Evolutionary conservation across 1,140 invertebrate species (phyloP), one percentile per base, ranked within the genome.

Genomic region (Drusus annulatus): DNA sequence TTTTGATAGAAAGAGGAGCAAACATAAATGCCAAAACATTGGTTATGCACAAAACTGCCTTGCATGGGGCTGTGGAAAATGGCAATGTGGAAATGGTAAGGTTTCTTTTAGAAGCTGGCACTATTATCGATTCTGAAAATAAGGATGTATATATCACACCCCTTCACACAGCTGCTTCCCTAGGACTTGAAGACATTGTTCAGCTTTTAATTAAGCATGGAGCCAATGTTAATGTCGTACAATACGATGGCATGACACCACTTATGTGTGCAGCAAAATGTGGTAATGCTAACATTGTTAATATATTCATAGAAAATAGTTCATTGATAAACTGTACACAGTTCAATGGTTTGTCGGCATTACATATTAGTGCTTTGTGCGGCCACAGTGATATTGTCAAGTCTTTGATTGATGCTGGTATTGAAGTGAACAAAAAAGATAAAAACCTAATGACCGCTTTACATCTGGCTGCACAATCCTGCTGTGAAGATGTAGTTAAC

Each of bases 391-490:
- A 8, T 17, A 58, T 58, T 58, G 13, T 17, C 1, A 58, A 21
- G 21, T 58, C 13, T 58, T 19, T 58, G 4, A 58, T 58, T 5
- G 4, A 58, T 19, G 21, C 7, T 19, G 16, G 16, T 8, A 8
- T 21, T 6, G 21, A 58, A 17, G 21, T 58, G 10, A 5, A 58
- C 54, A n/a, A 19, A 19, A n/a, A 17, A 58, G 54, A 58, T 16
- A 58, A n/a, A 28, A 16, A 36, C n/a, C 17, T 58, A 17, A n/a
- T 58, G 54, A 58, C 54, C 17, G 17, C 54, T 19, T 58, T 58
- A n/a, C 54, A 58, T 58, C 54, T 58, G 54, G 54, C 54, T 58
- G 54, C 54, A 19, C 17, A 58, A 58, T 58, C 3, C 54, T 58
- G 17, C 17, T 2, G 21, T 58, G 17, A 19, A n/a, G 21, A 58